Conservation (phyloP, 2,888 invertebrate genomes). For the Dicycla oo region DNA sequence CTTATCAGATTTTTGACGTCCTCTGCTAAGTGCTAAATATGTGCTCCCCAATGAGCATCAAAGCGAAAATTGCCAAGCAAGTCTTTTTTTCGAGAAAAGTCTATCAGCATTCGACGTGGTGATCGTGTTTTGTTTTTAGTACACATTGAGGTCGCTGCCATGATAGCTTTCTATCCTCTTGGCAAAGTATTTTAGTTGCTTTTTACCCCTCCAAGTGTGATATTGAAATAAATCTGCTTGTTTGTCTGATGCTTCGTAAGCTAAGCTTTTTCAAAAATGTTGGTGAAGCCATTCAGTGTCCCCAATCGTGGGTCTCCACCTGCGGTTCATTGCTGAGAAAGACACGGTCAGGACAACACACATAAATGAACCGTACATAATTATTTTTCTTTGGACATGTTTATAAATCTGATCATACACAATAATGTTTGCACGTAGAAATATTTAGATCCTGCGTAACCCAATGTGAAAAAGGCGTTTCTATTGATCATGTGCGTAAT, state of each 20-base stretch:
- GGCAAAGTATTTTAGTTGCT: not conserved
- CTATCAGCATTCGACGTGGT: not conserved
- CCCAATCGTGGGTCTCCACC: no score
- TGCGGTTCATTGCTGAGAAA: not conserved
- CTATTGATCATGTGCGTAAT: not conserved
- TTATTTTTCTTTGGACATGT: not conserved
- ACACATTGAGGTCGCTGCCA: not conserved
- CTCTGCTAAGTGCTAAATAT: not conserved
- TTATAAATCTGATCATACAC: not conserved
- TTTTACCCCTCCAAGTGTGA: not conserved
- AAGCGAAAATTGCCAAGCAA: not conserved
- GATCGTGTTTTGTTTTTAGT: not conserved
- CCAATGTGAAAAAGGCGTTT: not conserved
- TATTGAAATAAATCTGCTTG: not conserved
- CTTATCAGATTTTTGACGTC: not conserved
- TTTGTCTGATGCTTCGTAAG: not conserved
- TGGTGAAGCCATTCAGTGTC: no score
- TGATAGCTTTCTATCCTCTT: not conserved
- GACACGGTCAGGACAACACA: no score
- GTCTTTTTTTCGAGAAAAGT: not conserved
- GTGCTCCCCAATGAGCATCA: not conserved
- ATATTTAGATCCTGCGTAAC: not conserved
- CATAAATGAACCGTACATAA: not conserved
- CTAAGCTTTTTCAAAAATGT: not conserved
- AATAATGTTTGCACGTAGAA: not conserved